Evolutionary conservation across 2,888 invertebrate species (phyloP).

Genomic region (Tineola bisselliella): DNA sequence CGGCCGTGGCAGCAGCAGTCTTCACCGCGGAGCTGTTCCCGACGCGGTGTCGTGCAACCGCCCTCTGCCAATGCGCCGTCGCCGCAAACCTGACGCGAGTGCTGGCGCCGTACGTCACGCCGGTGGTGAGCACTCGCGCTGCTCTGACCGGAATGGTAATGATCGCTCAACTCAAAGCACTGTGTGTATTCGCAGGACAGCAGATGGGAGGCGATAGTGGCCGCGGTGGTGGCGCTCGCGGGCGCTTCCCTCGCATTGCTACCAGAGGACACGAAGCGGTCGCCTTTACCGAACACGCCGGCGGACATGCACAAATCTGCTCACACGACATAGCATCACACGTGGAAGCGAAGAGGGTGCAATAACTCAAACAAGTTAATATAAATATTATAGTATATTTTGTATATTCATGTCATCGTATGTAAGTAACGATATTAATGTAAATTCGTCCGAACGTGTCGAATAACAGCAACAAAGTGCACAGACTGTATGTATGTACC

Average conservation of each 20-base stretch:
- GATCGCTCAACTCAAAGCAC: neutral
- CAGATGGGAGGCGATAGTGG: constrained; percentile 37
- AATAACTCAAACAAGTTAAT: too few species aligned
- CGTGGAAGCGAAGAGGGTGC: too few species aligned
- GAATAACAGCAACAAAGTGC: neutral
- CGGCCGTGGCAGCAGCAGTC: constrained; percentile 69
- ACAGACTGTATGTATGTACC: neutral
- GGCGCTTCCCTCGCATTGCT: constrained; percentile 63
- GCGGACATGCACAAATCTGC: neutral
- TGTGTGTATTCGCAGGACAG: neutral
- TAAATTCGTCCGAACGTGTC: neutral
- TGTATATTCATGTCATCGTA: too few species aligned
- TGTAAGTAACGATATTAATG: too few species aligned
- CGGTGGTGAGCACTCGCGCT: constrained; percentile 50
- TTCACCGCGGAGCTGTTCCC: constrained; percentile 79
- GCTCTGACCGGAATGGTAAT: neutral
- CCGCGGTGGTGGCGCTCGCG: constrained; percentile 43
- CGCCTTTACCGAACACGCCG: constrained; percentile 57
- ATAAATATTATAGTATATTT: too few species aligned
- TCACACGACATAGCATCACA: too few species aligned
- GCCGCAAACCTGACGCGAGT: constrained; percentile 75
- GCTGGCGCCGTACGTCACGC: constrained; percentile 73
- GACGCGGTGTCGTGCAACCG: constrained; percentile 71
- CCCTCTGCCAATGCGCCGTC: constrained; percentile 75
- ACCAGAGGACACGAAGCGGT: constrained; percentile 69